Evolutionary conservation across 2,797 vertebrate genomes (phyloP), one percentile per base, ranked within the genome.

Genomic region (Poliocrania exsul): DNA sequence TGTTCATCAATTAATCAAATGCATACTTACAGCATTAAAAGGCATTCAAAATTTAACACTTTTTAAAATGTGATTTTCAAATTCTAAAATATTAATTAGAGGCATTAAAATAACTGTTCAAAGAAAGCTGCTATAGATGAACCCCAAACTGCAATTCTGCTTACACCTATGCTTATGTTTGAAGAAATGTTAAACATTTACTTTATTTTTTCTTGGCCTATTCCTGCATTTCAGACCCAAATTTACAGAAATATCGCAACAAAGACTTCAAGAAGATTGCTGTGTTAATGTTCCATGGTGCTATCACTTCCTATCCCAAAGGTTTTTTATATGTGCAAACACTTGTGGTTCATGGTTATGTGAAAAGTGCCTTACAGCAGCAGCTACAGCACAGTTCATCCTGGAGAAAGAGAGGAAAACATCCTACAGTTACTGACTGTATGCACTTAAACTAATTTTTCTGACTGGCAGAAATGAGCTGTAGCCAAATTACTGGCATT

Each of bases 381-480:
- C 58, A 79, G 33, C 33, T 42, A 65, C 13, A 40, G 50, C 47
- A 70, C 6, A 93, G 35, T 12, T 74, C 72, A 64, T 29, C n/a
- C 38, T 37, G 19, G 11, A 24, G 7, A n/a, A 80, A 70, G 29
- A 58, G 20, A 70, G 6, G 38, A 87, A 83, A 74, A 42, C 7
- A 47, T 38, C 24, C 64, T 58, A 71, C 35, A 71, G 46, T 46
- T 83, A 81, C 71, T 47, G 42, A 54, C 29, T 58, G 14, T 13
- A 53, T 35, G 35, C 28, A 58, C 28, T 89, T 61, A 38, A 49
- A 89, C 23, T 79, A 23, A 51, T 62, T 70, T 75, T 51, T 89
- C 79, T 72, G 81, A 85, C 79, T 80, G 75, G 62, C 54, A 94
- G 77, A 93, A 90, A 69, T 33, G 13, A 93, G 73, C 47, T 75